These are phyloP conservation scores for Spilogale gracilis DNA, from an alignment of 2,113 vertebrate genomes.

Conservation along the genomic window DNA sequence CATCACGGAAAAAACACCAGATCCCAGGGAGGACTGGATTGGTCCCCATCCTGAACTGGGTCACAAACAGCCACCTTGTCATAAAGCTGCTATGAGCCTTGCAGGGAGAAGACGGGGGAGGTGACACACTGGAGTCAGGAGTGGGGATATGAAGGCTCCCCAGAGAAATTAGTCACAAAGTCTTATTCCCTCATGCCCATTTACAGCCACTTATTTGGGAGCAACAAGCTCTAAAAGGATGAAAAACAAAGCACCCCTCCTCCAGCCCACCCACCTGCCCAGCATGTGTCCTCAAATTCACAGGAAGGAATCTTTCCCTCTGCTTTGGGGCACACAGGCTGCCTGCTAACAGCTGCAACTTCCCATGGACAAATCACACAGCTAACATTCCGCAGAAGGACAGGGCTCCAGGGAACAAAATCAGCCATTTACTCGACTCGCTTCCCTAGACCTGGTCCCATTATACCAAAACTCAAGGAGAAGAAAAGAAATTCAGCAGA, in stretches of 20 bases:
- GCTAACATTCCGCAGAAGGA: background rate
- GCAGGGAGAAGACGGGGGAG: background rate
- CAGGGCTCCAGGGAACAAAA: background rate
- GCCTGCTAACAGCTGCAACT: constrained; percentile 50
- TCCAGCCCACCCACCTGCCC: too few relatives aligned
- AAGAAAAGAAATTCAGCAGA: background rate
- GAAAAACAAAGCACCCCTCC: constrained; percentile 51
- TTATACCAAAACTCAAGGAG: constrained; percentile 3
- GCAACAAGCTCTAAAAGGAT: constrained; percentile 28
- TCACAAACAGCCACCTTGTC: constrained; percentile 74
- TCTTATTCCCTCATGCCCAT: constrained; percentile 47
- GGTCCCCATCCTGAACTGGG: constrained; percentile 70
- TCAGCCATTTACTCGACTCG: background rate
- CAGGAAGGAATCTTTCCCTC: background rate
- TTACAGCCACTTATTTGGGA: constrained; percentile 64
- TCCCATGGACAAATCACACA: constrained; percentile 17
- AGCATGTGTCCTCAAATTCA: constrained; percentile 33
- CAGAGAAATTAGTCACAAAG: constrained; percentile 57
- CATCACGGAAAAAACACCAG: constrained; percentile 78
- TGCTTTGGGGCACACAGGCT: background rate
- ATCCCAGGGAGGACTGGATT: background rate
- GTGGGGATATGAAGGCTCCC: constrained; percentile 21
- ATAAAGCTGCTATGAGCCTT: constrained; percentile 57
- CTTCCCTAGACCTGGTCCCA: background rate
- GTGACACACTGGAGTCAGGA: background rate